Evolutionary conservation across 2,113 vertebrate species (phyloP).

Genomic region (Turdus rufiventris): DNA sequence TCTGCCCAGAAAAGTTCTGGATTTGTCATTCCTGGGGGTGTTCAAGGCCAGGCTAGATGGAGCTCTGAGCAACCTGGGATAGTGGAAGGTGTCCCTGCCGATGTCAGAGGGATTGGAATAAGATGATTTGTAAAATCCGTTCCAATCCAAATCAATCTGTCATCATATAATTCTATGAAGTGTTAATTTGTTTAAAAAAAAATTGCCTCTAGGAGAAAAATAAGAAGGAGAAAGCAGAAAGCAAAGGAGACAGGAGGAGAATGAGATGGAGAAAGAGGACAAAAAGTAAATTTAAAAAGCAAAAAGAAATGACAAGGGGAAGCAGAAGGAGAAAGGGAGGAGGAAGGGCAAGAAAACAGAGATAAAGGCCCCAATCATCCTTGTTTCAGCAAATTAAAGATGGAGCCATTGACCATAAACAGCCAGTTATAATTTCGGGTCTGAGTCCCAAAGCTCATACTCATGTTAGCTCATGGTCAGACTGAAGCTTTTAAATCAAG

Average conservation of each 20-base stretch:
- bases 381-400: background rate
- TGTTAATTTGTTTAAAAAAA: background rate
- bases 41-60: background rate
- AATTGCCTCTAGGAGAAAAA: background rate
- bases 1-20: background rate
- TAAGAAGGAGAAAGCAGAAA: background rate
- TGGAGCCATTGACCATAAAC: background rate
- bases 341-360: background rate
- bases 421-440: background rate
- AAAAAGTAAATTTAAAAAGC: background rate
- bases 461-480: background rate
- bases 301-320: background rate
- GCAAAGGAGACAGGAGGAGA: too few species aligned
- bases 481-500: background rate
- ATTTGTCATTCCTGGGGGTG: background rate
- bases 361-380: background rate
- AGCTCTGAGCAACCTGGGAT: background rate
- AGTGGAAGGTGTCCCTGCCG: background rate
- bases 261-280: background rate
- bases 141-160: background rate
- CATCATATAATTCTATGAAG: background rate
- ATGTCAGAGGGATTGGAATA: background rate
- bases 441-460: background rate
- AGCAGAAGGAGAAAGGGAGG: background rate
- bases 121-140: background rate